A percentile compares a stretch with the other conserved stretches of the same genome.
phyloP scores from a whole-genome alignment of 2,113 vertebrate species.

The Sorex fumeus region DNA sequence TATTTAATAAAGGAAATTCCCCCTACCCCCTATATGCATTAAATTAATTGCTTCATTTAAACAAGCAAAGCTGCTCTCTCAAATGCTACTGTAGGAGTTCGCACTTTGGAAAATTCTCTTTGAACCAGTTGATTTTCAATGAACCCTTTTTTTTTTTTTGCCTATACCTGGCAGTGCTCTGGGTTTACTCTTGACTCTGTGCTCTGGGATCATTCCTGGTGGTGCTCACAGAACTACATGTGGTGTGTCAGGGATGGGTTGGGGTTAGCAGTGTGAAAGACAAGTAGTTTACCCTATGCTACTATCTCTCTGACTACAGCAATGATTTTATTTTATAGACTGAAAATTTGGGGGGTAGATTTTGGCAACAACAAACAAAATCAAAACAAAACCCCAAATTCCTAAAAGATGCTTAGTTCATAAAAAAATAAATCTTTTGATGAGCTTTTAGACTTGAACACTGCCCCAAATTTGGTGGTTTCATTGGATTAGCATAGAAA shows the following conservation, averaged over 20 bases:
- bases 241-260: too few relatives aligned
- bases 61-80: slow-evolving; percentile 75
- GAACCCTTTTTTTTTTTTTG: neutral
- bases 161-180: too few relatives aligned
- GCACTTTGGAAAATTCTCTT: slow-evolving; percentile 74
- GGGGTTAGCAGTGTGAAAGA: too few relatives aligned
- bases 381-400: neutral
- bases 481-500: neutral
- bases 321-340: slow-evolving; percentile 12
- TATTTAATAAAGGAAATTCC: slow-evolving; percentile 81
- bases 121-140: slow-evolving; percentile 59
- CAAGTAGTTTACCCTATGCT: too few relatives aligned
- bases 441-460: neutral
- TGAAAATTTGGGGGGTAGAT: slow-evolving; percentile 46
- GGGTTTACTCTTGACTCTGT: too few relatives aligned
- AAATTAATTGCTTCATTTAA: slow-evolving; percentile 76
- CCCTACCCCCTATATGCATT: slow-evolving; percentile 64
- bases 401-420: neutral
- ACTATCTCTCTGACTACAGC: too few relatives aligned
- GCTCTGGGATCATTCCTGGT: too few relatives aligned
- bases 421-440: slow-evolving; percentile 31
- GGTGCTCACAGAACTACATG: too few relatives aligned
- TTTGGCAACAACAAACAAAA: neutral
- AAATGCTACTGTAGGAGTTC: slow-evolving; percentile 65
- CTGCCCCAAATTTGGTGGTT: slow-evolving; percentile 23